phyloP scores from a whole-genome alignment of 2,113 vertebrate species.

The Monopterus albus region DNA sequence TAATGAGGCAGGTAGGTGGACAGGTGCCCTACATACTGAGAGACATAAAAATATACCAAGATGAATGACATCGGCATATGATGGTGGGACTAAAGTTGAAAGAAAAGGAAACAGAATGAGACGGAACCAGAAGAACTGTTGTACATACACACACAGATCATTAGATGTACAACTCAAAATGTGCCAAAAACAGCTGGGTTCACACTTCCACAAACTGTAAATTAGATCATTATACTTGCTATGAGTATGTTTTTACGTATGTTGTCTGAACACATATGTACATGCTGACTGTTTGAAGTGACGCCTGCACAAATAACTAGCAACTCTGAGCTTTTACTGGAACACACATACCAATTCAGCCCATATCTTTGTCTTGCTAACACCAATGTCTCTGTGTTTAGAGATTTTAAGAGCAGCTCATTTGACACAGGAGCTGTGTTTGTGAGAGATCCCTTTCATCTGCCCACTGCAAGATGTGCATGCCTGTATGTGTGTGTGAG shows the following conservation, averaged over 20 bases:
- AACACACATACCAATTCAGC: constrained; percentile 13
- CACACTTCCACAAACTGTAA: constrained; percentile 16
- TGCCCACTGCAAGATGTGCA: constrained; percentile 59
- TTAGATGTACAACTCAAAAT: background rate
- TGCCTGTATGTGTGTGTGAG: constrained; percentile 18
- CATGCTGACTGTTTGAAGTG: constrained; percentile 48
- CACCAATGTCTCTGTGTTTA: constrained; percentile 75
- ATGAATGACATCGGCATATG: background rate
- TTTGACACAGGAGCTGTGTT: constrained; percentile 67
- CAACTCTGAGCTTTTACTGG: constrained; percentile 36
- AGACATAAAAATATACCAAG: background rate
- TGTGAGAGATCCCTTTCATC: constrained; percentile 74
- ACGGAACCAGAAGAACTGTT: background rate
- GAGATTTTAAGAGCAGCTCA: constrained; percentile 59
- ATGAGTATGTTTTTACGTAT: constrained; percentile 5
- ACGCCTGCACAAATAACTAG: constrained; percentile 63
- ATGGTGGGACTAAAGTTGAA: background rate
- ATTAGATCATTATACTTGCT: constrained; percentile 37
- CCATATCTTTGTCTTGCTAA: constrained; percentile 74
- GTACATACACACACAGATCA: background rate
- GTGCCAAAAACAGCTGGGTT: constrained; percentile 21
- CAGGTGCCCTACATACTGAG: no score
- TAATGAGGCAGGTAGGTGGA: no score
- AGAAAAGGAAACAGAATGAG: background rate
- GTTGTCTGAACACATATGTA: constrained; percentile 4